phyloP scores from a whole-genome alignment of 2,797 vertebrate species.

The Odontamblyopus lacepedii region DNA sequence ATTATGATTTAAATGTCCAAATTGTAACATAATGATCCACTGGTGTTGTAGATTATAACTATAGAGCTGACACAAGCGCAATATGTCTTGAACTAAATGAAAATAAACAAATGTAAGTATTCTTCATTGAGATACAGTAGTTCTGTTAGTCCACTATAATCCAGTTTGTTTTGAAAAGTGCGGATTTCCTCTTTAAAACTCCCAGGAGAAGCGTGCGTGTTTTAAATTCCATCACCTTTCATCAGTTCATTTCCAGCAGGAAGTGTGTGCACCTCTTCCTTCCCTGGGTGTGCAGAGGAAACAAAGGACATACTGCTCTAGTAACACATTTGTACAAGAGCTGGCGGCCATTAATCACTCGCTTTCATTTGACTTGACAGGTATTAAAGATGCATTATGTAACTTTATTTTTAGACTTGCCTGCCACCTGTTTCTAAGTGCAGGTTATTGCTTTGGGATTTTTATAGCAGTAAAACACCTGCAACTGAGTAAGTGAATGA shows the following conservation, averaged over 20 bases:
- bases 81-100: neutral
- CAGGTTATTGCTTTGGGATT: neutral
- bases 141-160: neutral
- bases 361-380: neutral
- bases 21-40: too few relatives aligned
- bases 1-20: too few relatives aligned
- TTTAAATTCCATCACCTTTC: conserved; percentile 20
- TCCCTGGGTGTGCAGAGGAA: conserved; percentile 71
- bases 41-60: too few relatives aligned
- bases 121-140: neutral
- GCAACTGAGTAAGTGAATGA: neutral
- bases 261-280: conserved; percentile 72
- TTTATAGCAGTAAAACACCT: neutral
- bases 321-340: neutral
- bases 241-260: conserved; percentile 48
- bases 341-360: neutral
- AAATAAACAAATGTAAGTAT: neutral
- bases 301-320: conserved; percentile 26
- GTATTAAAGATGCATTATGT: too few relatives aligned
- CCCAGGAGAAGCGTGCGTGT: conserved; percentile 6
- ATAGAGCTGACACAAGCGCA: too few relatives aligned
- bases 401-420: too few relatives aligned
- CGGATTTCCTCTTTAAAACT: conserved; percentile 11
- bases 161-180: conserved; percentile 15
- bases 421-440: too few relatives aligned